Evolutionary conservation across 2,113 vertebrate genomes (phyloP).

Genomic region (Colistium nudipinnis): DNA sequence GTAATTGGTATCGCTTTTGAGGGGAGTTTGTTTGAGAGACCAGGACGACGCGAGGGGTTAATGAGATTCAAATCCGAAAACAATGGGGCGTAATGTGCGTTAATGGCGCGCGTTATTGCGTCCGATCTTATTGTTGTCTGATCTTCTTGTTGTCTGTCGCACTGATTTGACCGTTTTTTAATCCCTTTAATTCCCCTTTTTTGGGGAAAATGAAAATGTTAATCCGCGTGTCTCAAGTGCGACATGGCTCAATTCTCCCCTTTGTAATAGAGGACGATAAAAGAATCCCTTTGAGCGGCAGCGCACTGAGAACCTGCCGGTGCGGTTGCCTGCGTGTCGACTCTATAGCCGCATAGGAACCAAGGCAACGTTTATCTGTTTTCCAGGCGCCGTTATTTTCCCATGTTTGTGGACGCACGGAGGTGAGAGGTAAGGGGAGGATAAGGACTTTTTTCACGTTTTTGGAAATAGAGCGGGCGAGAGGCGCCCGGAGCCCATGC

Average conservation of each 20-base stretch:
- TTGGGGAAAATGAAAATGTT: neutral
- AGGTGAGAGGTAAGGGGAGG: neutral
- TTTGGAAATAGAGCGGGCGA: neutral
- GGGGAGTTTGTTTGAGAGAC: too few species aligned
- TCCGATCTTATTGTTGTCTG: too few species aligned
- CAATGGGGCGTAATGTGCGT: neutral
- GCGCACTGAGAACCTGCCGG: neutral
- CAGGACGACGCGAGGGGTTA: too few species aligned
- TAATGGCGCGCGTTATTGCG: too few species aligned
- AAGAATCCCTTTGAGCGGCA: neutral
- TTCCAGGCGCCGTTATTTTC: neutral
- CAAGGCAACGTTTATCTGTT: neutral
- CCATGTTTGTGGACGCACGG: neutral
- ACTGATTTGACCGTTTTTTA: too few species aligned
- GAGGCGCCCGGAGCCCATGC: neutral
- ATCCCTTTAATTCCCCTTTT: neutral
- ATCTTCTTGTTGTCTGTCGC: too few species aligned
- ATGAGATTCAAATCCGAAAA: too few species aligned
- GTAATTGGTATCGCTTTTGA: too few species aligned
- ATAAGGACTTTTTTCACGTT: constrained; percentile 4
- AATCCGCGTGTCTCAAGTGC: constrained; percentile 7
- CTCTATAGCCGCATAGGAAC: constrained; percentile 14
- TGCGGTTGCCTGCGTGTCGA: neutral
- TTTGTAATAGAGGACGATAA: neutral
- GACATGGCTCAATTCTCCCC: neutral